Evolutionary conservation across 2,113 vertebrate species (phyloP).

Genomic region (Montifringilla adamsi): DNA sequence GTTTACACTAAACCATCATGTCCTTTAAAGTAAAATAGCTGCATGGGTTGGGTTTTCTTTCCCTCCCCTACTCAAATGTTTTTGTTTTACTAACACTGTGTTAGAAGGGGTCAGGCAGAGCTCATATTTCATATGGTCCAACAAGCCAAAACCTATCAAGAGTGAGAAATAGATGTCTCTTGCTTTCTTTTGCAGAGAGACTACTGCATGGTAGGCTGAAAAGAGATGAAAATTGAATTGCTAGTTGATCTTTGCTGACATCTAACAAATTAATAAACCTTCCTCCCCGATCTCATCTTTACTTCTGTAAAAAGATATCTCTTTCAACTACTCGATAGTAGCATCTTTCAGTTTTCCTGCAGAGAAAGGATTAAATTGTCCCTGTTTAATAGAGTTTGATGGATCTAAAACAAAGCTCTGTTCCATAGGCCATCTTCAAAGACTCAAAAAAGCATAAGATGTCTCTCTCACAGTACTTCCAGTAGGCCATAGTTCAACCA

Average conservation of each 20-base stretch:
- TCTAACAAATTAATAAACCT: not conserved
- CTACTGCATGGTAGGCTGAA: not conserved
- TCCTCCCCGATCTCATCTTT: not conserved
- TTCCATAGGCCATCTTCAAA: not conserved
- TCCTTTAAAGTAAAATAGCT: conserved; percentile 68
- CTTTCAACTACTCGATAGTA: not conserved
- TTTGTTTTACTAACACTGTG: conserved; percentile 69
- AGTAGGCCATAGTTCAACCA: not conserved
- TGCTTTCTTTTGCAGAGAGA: not conserved
- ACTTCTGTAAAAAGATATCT: not conserved
- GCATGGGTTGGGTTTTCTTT: conserved; percentile 54
- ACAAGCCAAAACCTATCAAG: conserved; percentile 37
- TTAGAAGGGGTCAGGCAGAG: conserved; percentile 58
- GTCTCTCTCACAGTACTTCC: not conserved
- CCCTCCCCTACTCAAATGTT: conserved; percentile 55
- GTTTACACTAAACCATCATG: conserved; percentile 56
- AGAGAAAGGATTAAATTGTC: not conserved
- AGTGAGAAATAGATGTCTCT: conserved; percentile 14
- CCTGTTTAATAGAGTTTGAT: not conserved
- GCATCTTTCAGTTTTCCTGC: not conserved
- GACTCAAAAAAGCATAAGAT: not conserved
- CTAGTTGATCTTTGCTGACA: not conserved
- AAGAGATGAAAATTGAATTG: conserved; percentile 9
- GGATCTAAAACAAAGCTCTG: not conserved
- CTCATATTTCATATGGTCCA: conserved; percentile 57